Base-by-base conservation (phyloP, 2,113 vertebrate genomes). In the Kryptolebias marmoratus region DNA sequence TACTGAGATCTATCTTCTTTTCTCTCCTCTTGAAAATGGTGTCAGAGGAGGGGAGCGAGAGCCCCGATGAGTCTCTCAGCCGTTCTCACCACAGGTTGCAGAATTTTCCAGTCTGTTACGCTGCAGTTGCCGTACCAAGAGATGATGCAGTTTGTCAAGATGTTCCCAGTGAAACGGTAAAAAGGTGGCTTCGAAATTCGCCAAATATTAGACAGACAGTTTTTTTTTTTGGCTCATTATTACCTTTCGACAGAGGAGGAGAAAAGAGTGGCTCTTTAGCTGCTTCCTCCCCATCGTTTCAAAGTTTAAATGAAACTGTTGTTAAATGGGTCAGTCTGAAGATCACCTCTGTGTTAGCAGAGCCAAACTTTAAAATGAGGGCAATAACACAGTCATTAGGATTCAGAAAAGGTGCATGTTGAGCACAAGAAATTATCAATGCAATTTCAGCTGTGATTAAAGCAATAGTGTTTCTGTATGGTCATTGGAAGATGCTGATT, bases 361-460 rank as follows among this genome's bases (percentile, higher is more conserved):
- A 56, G 68, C 48, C 68, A 60, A 30, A 66, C 70, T 85, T 80
- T 75, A 79, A 82, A 78, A 85, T 79, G 73, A 82, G 65, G 68
- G 75, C 82, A 88, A 63, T 80, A 79, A 81, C 28, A 53, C 31
- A 1, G 62, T 83, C 78, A 86, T 71, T 80, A 87, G 65, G 69
- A 77, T 77, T 76, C 39, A 73, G 78, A 74, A 79, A 68, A 73
- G 30, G 71, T 54, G 39, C 2, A 50, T 67, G 67, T 65, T 22
- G 63, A 71, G 66, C 65, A 30, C 64, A 68, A 52, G 64, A 82
- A 80, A 84, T 32, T 84, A 86, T 88, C 79, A 74, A 63, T 68
- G 72, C 60, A 47, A 66, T 77, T 56, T 77, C 42, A 42, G 81
- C 72, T 76, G 67, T 87, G 73, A 85, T 87, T 81, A 80, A 80